Evolutionary conservation across 2,888 invertebrate genomes (phyloP).

Genomic region (Orchesellides sinensis): DNA sequence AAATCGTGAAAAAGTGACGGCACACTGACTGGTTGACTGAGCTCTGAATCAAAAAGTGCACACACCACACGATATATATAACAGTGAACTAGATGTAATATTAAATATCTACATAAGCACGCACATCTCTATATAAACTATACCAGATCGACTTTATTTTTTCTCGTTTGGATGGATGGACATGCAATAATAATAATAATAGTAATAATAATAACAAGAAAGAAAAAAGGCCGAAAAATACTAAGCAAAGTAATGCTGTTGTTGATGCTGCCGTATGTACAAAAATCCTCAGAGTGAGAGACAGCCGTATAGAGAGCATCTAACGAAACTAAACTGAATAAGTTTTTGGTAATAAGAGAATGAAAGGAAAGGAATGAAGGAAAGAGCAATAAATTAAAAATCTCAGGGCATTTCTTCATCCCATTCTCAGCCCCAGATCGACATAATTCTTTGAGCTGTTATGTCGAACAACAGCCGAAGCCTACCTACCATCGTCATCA

Average conservation of each 20-base stretch:
- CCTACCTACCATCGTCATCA: constrained; percentile 36
- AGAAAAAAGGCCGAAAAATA: constrained; percentile 46
- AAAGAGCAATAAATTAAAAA: constrained; percentile 62
- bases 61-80: too few species aligned
- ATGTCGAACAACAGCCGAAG: constrained; percentile 61
- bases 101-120: neutral
- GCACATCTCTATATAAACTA: too few species aligned
- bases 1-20: constrained; percentile 61
- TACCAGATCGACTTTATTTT: too few species aligned
- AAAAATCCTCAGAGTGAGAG: too few species aligned
- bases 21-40: constrained; percentile 58
- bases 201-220: constrained; percentile 40
- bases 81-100: too few species aligned
- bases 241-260: constrained; percentile 23
- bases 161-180: constrained; percentile 47
- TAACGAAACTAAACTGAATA: constrained; percentile 10
- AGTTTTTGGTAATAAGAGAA: constrained; percentile 57
- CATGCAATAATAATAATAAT: constrained; percentile 49
- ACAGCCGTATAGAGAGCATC: neutral
- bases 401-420: constrained; percentile 62
- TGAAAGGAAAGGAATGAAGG: constrained; percentile 59
- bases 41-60: constrained; percentile 54
- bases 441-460: constrained; percentile 55
- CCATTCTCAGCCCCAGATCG: constrained; percentile 51
- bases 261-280: neutral